Percentiles rank a stretch among this genome's conserved stretches.
Evolutionary conservation across 2,888 invertebrate genomes (phyloP).

Genomic region (Apodemia mormo): DNA sequence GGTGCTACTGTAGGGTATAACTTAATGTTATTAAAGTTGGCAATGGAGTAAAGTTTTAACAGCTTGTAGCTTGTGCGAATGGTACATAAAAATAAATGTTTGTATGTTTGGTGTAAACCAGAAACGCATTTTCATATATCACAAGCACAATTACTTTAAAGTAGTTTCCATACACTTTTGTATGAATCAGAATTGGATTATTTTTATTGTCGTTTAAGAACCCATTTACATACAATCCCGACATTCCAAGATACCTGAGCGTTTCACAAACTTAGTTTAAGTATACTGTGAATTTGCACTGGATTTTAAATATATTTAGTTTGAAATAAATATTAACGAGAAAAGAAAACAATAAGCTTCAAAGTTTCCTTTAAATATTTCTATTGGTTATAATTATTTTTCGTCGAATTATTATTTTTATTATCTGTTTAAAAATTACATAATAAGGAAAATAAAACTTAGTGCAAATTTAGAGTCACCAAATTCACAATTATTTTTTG

Average conservation of each 20-base stretch:
- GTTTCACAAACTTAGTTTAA: constrained; percentile 30
- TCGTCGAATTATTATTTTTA: no score
- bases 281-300: constrained; percentile 17
- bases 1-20: constrained; percentile 72
- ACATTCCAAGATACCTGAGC: constrained; percentile 62
- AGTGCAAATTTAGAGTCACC: constrained; percentile 12
- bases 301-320: not conserved
- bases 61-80: constrained; percentile 13
- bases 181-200: constrained; percentile 11
- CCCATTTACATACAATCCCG: constrained; percentile 42
- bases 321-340: no score
- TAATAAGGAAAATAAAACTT: not conserved
- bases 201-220: constrained; percentile 7
- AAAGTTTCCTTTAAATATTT: no score
- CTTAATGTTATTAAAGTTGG: constrained; percentile 38
- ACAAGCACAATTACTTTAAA: constrained; percentile 19
- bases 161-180: constrained; percentile 16
- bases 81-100: constrained; percentile 7
- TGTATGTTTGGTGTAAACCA: constrained; percentile 12
- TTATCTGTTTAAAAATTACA: no score
- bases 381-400: no score
- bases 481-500: constrained; percentile 32
- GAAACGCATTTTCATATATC: constrained; percentile 19
- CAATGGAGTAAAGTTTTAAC: constrained; percentile 6
- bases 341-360: no score